Evolutionary conservation across 2,888 invertebrate species (phyloP), one percentile per base, ranked within the genome.

Genomic region (Melolontha melolontha): DNA sequence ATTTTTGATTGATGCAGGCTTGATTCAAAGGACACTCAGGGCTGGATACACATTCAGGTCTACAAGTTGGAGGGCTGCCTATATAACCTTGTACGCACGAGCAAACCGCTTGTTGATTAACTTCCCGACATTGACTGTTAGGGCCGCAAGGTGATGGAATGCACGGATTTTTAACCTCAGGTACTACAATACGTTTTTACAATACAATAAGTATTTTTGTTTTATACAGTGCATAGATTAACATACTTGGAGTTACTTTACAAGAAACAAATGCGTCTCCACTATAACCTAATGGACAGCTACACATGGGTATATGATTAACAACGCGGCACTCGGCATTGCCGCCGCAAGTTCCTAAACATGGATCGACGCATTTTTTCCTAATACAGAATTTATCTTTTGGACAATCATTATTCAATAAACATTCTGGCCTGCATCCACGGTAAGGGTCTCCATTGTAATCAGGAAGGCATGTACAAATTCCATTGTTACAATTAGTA

Each of bases 391-490:
- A 90, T 77, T 85, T 89, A 75, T 91, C 85, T 69, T 85, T 77
- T 0, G 89, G 79, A 81, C 94, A 94, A 72, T 94, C 93, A 59
- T 88, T 88, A 79, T 91, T 94, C 11, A 90, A 86, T 11, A 92
- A 86, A 80, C 94, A 94, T 84, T 94, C 93, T 0, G 93, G 94
- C 72, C 91, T 88, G 78, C 93, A 94, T 14, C 90, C 91, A 34
- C 86, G 81, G 77, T 90, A 91, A 14, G 93, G 92, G 83, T 93
- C 91, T 47, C 94, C 94, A 66, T 88, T 87, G 79, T 91, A 92
- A 75, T 92, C 91, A 16, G 85, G 83, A 64, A 90, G 79, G 77
- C 94, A 94, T 12, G 88, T 87, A 78, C 94, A 94, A 68, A 92
- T 90, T 14, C 92, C 89, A 75, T 64, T 85, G 29, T 71, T 72